Evolutionary conservation across 2,113 vertebrate genomes (phyloP).

Genomic region (Panurus biarmicus): DNA sequence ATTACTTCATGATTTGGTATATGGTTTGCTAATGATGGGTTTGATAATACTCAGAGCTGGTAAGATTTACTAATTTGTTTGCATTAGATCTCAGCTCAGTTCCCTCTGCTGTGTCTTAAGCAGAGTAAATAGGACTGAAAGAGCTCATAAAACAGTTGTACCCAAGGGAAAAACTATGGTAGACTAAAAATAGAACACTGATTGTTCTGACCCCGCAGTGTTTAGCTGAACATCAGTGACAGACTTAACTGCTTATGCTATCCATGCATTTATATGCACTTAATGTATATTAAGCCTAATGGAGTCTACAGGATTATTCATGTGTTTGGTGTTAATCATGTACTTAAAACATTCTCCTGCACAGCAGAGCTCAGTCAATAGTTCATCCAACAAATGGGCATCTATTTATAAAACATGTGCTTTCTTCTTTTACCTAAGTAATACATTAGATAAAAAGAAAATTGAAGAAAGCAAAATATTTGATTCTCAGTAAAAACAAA

Average conservation of each 20-base stretch:
- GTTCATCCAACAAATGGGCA: background rate
- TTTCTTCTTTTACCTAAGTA: background rate
- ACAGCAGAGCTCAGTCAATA: background rate
- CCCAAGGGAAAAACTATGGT: background rate
- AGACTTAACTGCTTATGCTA: background rate
- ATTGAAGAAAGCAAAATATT: background rate
- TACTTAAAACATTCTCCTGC: background rate
- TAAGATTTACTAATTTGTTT: background rate
- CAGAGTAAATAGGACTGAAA: background rate
- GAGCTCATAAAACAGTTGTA: background rate
- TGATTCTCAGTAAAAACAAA: background rate
- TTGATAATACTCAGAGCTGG: background rate
- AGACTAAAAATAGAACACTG: background rate
- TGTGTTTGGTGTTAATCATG: background rate
- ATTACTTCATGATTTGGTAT: background rate
- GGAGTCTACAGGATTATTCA: background rate
- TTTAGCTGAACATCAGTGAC: background rate
- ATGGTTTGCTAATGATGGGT: background rate
- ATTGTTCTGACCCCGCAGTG: background rate
- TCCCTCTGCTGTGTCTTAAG: background rate
- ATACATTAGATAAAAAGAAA: rapidly evolving
- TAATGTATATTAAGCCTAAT: background rate
- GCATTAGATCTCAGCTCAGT: background rate
- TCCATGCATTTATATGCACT: background rate
- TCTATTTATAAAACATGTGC: background rate